Evolutionary conservation across 2,113 vertebrate genomes (phyloP), one percentile per base, ranked within the genome.

Genomic region (Seriola aureovittata): DNA sequence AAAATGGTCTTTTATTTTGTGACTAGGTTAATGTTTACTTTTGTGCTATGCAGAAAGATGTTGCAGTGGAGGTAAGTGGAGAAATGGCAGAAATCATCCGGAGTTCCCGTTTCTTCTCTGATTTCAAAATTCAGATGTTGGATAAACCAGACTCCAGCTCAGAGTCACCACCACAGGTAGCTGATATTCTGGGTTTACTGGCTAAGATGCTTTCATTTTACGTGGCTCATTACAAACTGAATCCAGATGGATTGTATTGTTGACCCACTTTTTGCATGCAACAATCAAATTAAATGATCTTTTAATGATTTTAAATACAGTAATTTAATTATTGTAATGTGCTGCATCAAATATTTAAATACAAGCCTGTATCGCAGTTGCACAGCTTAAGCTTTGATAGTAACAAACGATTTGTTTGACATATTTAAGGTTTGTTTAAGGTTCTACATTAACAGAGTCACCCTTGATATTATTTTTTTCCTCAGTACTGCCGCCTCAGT

Each of bases 401-500:
- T 34, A 34, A 16, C 23, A 46, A 12, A 12, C 1, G 4, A 9
- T 21, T 52, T 52, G 19, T 21, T 52, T 52, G 36, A 64, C 36
- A 38, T 8, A n/a, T 2, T 10, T 34, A 62, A 36, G 7, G 16
- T 34, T 38, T 6, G 19, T 52, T 29, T 29, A 13, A 23, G 19
- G 62, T 12, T 42, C 0, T 23, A 16, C 11, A 23, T 23, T 3
- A 25, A 42, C 21, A 64, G 16, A 38, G 21, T 57, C n/a, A 65
- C 25, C 4, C 2, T 3, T 68, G 29, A 44, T 29, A 46, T 65
- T 0, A 2, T 32, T 42, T 44, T 69, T 29, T 40, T 42, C 72
- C 71, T 17, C 75, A 95, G 95, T 80, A 52, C 62, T 93, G 93
- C 84, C 91, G 90, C 76, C 92, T 95, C 55, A 91, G 75, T 69